Conservation (phyloP, 2,797 vertebrate genomes). For the Harpagifer antarcticus region DNA sequence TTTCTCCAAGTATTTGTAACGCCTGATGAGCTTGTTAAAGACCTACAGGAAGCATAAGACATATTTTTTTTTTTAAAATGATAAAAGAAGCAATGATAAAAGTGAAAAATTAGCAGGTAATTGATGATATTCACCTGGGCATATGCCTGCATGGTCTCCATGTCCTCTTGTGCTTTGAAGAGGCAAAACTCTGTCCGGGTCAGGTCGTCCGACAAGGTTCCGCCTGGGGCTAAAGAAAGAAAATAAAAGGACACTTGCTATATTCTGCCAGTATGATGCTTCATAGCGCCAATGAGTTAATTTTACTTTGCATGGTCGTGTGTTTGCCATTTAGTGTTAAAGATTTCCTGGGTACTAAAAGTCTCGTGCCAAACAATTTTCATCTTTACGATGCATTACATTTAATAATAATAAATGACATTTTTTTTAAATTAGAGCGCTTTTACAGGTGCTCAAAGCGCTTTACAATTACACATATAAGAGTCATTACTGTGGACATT, state of each 20-base stretch:
- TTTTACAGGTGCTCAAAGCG: too few species aligned
- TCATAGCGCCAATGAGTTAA: neutral
- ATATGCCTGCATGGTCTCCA: constrained; percentile 98
- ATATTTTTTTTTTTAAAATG: constrained; percentile 49
- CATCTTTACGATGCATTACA: neutral
- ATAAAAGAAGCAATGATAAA: neutral
- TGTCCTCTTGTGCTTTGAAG: constrained; percentile 97
- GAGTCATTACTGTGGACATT: too few species aligned
- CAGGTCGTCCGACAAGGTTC: constrained; percentile 95
- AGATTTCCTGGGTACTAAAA: neutral
- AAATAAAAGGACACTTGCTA: neutral
- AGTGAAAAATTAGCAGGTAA: neutral
- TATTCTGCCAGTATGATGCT: neutral
- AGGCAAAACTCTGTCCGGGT: constrained; percentile 96
- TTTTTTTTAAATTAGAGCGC: too few species aligned
- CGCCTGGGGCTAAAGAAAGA: constrained; percentile 90
- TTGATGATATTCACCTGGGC: constrained; percentile 84
- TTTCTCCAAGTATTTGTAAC: constrained; percentile 99
- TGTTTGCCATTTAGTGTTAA: neutral
- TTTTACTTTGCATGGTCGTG: neutral
- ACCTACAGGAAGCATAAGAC: constrained; percentile 80
- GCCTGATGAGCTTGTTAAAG: constrained; percentile 99
- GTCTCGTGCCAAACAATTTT: neutral
- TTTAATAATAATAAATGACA: too few species aligned
- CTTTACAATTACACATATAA: too few species aligned